A percentile compares a stretch with the other conserved stretches of the same genome.
Evolutionary conservation across 2,113 vertebrate species (phyloP).

Genomic region (Larimichthys polyactis): DNA sequence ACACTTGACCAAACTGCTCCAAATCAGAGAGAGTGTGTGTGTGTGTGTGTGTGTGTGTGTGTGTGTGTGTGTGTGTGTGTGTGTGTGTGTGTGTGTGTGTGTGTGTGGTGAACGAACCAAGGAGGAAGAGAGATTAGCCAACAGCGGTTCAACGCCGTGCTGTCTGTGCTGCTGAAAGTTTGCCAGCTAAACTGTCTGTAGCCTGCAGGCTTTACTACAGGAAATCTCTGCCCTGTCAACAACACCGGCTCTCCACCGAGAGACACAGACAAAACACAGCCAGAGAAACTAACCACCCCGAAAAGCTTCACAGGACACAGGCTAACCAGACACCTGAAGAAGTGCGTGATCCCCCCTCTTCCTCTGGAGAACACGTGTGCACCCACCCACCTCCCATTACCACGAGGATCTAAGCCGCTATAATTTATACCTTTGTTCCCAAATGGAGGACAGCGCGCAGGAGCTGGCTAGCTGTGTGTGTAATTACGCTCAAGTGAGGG

Average conservation of each 20-base stretch:
- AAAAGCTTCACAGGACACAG: conserved; percentile 12
- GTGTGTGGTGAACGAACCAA: conserved; percentile 32
- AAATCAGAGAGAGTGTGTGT: neutral
- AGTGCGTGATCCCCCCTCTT: conserved; percentile 62
- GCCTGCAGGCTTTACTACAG: conserved; percentile 80
- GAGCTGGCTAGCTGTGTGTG: conserved; percentile 78
- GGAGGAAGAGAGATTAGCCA: conserved; percentile 51
- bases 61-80: neutral
- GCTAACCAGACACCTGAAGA: conserved; percentile 49
- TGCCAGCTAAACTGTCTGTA: conserved; percentile 79
- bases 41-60: neutral
- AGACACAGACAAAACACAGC: conserved; percentile 59
- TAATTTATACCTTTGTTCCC: conserved; percentile 83
- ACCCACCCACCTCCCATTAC: conserved; percentile 75
- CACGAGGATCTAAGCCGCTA: conserved; percentile 70
- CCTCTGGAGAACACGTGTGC: conserved; percentile 67
- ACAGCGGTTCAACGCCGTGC: conserved; percentile 45
- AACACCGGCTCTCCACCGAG: conserved; percentile 73
- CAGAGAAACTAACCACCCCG: conserved; percentile 39
- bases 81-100: neutral
- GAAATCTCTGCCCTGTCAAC: conserved; percentile 83
- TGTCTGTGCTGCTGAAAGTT: conserved; percentile 66
- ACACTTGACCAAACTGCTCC: neutral
- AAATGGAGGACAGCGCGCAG: conserved; percentile 75
- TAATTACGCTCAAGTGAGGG: conserved; percentile 81